Conservation (phyloP, 2,797 vertebrate genomes). For the Gymnopithys bicolor region DNA sequence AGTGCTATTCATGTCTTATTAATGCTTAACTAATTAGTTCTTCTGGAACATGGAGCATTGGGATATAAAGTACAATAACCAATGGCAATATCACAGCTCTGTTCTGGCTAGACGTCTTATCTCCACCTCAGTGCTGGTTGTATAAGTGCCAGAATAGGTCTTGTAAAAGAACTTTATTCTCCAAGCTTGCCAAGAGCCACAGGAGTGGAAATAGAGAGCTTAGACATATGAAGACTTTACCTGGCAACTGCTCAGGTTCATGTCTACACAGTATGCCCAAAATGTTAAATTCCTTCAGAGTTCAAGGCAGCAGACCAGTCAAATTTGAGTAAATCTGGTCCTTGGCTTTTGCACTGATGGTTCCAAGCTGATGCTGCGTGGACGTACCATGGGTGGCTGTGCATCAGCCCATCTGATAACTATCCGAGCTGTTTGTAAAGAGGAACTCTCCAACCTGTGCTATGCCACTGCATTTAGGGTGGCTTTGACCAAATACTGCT, state of each 20-base stretch:
- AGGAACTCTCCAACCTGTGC: neutral
- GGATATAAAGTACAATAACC: neutral
- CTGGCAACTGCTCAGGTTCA: neutral
- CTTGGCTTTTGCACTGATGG: neutral
- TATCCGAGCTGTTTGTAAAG: neutral
- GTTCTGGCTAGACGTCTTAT: neutral
- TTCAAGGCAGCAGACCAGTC: neutral
- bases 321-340: neutral
- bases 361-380: neutral
- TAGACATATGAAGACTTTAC: neutral
- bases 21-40: neutral
- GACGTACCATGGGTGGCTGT: neutral
- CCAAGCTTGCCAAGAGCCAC: neutral
- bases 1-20: neutral
- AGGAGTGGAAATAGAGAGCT: neutral
- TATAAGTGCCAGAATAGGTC: neutral
- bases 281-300: neutral
- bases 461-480: rapidly evolving
- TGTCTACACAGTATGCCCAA: neutral
- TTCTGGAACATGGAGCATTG: neutral
- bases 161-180: neutral
- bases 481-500: neutral
- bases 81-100: neutral
- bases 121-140: neutral
- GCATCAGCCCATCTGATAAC: neutral